Evolutionary conservation across 2,113 vertebrate genomes (phyloP).

Genomic region (Echinops telfairi): DNA sequence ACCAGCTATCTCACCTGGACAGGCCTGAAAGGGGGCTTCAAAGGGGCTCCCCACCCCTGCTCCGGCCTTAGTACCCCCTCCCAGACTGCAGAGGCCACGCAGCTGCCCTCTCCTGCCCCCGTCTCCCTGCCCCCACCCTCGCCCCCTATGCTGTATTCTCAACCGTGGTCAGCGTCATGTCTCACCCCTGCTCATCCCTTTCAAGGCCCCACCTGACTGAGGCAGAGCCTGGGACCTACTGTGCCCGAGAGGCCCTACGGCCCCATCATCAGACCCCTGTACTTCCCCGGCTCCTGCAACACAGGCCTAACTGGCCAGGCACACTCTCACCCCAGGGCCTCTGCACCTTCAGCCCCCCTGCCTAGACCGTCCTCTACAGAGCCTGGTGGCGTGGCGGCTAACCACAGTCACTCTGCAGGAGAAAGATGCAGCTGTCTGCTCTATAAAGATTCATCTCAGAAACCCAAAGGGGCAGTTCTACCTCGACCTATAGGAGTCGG

Average conservation of each 20-base stretch:
- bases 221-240: background rate
- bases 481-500: too few relatives aligned
- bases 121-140: background rate
- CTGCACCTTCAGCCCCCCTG: background rate
- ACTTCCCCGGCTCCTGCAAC: background rate
- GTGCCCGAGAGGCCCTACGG: background rate
- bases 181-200: accelerated
- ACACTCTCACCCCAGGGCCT: background rate
- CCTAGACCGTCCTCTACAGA: background rate
- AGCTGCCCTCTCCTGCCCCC: background rate
- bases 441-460: too few relatives aligned
- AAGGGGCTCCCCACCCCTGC: background rate
- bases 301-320: background rate
- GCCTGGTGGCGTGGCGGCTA: background rate
- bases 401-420: too few relatives aligned
- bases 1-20: slow-evolving; percentile 68
- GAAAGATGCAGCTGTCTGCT: too few relatives aligned
- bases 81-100: background rate
- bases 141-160: background rate
- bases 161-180: background rate
- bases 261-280: background rate
- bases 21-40: background rate
- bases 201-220: accelerated
- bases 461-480: too few relatives aligned
- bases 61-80: background rate